These are phyloP conservation scores for Melanostoma mellinum DNA, from an alignment of 2,888 invertebrate species.

Conservation along the genomic window DNA sequence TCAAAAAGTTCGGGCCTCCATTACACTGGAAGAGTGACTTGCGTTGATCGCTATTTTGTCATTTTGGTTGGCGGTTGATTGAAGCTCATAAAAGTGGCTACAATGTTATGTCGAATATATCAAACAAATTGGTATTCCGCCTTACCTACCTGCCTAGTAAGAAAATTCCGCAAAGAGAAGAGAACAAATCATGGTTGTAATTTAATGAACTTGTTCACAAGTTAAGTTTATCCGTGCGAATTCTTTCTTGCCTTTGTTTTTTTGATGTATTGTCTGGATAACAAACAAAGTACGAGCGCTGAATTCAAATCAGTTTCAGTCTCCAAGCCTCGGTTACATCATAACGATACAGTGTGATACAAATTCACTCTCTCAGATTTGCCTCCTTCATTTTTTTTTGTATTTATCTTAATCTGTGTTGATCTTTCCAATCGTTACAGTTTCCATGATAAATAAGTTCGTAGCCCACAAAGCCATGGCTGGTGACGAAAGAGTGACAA, in stretches of 20 bases:
- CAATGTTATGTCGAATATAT: too few species aligned
- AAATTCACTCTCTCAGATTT: constrained; percentile 9
- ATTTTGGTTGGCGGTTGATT: too few species aligned
- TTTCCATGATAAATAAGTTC: constrained; percentile 36
- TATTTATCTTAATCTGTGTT: constrained; percentile 29
- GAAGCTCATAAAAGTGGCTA: too few species aligned
- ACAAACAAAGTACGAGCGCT: constrained; percentile 15
- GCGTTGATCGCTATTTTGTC: too few species aligned
- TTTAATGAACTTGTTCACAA: constrained; percentile 1
- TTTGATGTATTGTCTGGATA: constrained; percentile 16
- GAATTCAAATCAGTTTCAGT: constrained; percentile 32
- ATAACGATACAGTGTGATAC: constrained; percentile 30
- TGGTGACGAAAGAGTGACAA: constrained; percentile 66
- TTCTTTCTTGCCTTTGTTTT: not conserved
- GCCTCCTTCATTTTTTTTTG: not conserved
- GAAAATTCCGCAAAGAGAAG: too few species aligned
- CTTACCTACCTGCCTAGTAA: too few species aligned
- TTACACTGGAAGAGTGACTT: too few species aligned
- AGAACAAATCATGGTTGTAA: too few species aligned
- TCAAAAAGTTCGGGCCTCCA: too few species aligned
- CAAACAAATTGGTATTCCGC: too few species aligned
- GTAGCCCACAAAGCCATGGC: not conserved
- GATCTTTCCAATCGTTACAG: constrained; percentile 48
- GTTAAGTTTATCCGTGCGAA: constrained; percentile 10
- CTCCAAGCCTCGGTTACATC: constrained; percentile 36